A percentile compares a stretch with the other conserved stretches of the same genome.
These are phyloP conservation scores for Sinohyriopsis cumingii DNA, from an alignment of 2,888 invertebrate genomes.

Conservation along the genomic window DNA sequence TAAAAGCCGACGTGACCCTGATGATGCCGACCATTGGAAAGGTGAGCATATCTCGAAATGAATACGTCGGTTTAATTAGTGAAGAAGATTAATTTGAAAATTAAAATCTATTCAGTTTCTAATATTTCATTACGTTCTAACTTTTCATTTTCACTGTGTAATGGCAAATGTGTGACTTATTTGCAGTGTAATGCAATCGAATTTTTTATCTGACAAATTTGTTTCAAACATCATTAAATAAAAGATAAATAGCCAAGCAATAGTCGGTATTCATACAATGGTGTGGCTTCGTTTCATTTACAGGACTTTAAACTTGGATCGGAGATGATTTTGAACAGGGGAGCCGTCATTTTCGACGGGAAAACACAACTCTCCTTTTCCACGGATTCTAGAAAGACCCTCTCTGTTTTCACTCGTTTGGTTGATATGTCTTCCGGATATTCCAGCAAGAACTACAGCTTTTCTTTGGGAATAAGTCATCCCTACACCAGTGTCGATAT, in stretches of 20 bases:
- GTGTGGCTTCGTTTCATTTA: constrained; percentile 7
- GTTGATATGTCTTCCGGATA: constrained; percentile 39
- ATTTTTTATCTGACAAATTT: too few species aligned
- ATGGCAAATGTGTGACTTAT: too few species aligned
- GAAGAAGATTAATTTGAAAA: not conserved
- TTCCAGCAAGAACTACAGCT: constrained; percentile 46
- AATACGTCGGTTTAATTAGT: not conserved
- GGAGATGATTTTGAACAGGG: constrained; percentile 43
- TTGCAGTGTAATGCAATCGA: too few species aligned
- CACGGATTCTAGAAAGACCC: constrained; percentile 44
- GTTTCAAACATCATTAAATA: too few species aligned
- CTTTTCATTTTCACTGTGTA: too few species aligned
- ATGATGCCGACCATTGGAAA: constrained; percentile 45
- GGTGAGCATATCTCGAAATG: constrained; percentile 25
- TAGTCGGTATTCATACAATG: not conserved
- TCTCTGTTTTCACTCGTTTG: constrained; percentile 41
- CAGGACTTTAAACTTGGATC: constrained; percentile 47
- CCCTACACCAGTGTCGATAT: constrained; percentile 54
- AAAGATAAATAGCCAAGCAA: too few species aligned
- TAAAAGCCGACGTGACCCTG: constrained; percentile 40
- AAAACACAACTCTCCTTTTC: constrained; percentile 50
- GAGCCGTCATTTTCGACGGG: constrained; percentile 46
- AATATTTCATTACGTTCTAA: too few species aligned
- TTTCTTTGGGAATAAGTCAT: constrained; percentile 48
- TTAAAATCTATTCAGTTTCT: too few species aligned